phyloP scores from a whole-genome alignment of 2,113 vertebrate species.

The Gallinago paraguaiae region DNA sequence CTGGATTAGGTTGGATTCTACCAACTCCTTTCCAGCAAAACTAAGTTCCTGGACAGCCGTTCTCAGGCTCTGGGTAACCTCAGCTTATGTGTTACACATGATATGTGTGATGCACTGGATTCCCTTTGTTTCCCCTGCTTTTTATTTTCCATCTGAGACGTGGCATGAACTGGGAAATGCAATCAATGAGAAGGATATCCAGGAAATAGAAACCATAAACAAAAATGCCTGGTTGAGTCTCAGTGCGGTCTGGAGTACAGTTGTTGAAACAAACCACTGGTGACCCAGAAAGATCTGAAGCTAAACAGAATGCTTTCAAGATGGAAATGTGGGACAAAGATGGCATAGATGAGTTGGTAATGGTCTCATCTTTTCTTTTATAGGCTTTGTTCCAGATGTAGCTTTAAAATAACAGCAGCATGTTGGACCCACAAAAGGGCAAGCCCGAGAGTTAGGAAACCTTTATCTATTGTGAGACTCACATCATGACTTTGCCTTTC shows the following conservation, averaged over 20 bases:
- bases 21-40: not conserved
- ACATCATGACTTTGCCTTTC: not conserved
- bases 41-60: not conserved
- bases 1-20: not conserved
- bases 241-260: slow-evolving; percentile 53
- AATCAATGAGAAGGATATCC: slow-evolving; percentile 9
- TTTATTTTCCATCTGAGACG: not conserved
- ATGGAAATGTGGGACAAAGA: slow-evolving; percentile 67
- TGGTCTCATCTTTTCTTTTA: slow-evolving; percentile 40
- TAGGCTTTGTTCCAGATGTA: slow-evolving; percentile 13
- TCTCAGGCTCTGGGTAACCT: not conserved
- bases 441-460: not conserved
- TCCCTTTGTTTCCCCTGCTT: not conserved
- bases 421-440: not conserved
- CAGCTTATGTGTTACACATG: not conserved
- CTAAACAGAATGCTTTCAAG: slow-evolving; percentile 55
- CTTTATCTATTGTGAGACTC: not conserved
- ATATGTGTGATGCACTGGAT: not conserved
- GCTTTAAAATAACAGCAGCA: slow-evolving; percentile 28
- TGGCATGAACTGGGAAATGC: not conserved
- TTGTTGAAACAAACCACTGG: slow-evolving; percentile 64
- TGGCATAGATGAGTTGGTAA: slow-evolving; percentile 25
- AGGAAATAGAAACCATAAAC: slow-evolving; percentile 63
- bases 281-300: slow-evolving; percentile 61
- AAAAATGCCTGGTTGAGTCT: not conserved